These are phyloP conservation scores for Itoplectis maculator DNA, from an alignment of 2,888 invertebrate genomes.

Conservation along the genomic window DNA sequence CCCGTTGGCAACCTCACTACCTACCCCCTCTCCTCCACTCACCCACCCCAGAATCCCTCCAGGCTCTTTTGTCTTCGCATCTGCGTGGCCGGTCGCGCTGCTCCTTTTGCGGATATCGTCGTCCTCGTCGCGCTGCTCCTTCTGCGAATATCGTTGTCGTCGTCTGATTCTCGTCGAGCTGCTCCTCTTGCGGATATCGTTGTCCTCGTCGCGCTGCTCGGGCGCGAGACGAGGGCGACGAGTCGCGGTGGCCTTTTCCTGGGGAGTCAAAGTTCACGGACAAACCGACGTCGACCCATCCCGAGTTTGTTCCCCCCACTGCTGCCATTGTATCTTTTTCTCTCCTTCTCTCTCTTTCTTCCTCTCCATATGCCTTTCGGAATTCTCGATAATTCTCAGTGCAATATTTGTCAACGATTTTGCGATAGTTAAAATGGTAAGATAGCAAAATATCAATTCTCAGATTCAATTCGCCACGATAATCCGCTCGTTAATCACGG, in stretches of 20 bases:
- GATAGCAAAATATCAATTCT: too few relatives aligned
- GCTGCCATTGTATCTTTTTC: background rate
- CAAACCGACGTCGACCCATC: slow-evolving; percentile 35
- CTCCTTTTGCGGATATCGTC: background rate
- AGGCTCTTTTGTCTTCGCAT: slow-evolving; percentile 61
- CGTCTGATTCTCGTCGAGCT: slow-evolving; percentile 7
- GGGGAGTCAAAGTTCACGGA: slow-evolving; percentile 63
- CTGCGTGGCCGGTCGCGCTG: slow-evolving; percentile 20
- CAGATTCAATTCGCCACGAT: too few relatives aligned
- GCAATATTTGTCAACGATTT: too few relatives aligned
- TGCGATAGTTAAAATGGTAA: too few relatives aligned
- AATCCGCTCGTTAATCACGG: too few relatives aligned
- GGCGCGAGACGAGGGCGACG: too few relatives aligned
- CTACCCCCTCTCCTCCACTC: slow-evolving; percentile 5
- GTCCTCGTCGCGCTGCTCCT: slow-evolving; percentile 24
- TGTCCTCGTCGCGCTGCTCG: slow-evolving; percentile 24
- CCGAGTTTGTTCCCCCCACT: slow-evolving; percentile 4
- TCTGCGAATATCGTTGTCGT: slow-evolving; percentile 5
- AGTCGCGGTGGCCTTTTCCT: slow-evolving; percentile 48
- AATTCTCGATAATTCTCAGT: background rate
- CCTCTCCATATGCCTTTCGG: background rate
- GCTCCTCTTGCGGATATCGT: background rate
- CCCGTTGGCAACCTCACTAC: background rate
- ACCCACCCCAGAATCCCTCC: too few relatives aligned
- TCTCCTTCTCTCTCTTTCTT: too few relatives aligned